Evolutionary conservation across 2,888 invertebrate species (phyloP).

Genomic region (Theodoxus fluviatilis): DNA sequence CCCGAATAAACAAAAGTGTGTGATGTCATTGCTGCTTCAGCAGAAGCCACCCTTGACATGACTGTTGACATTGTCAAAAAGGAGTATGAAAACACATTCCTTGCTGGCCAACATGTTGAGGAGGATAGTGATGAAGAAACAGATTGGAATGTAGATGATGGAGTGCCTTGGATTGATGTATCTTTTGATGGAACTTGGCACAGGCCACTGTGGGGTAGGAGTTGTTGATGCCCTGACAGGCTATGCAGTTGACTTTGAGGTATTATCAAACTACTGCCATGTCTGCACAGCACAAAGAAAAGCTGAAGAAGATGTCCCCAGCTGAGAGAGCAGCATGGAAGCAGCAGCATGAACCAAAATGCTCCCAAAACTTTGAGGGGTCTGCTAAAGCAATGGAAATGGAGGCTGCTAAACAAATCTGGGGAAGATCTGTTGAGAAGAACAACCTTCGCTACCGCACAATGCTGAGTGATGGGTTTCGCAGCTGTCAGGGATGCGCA

Average conservation of each 20-base stretch:
- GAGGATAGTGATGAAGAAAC: background rate
- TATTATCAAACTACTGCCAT: conserved; percentile 6
- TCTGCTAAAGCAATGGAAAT: conserved; percentile 5
- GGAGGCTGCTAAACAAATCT: conserved; percentile 1
- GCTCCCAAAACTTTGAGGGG: background rate
- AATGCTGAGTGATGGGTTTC: conserved; percentile 3
- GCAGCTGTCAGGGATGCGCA: background rate
- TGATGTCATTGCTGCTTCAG: background rate
- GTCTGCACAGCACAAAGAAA: background rate
- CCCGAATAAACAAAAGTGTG: background rate
- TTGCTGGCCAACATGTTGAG: background rate
- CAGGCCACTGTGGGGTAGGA: background rate
- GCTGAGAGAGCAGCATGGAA: background rate
- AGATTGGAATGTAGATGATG: conserved; percentile 2
- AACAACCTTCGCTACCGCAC: background rate
- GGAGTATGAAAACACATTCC: background rate
- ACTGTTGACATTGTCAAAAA: background rate
- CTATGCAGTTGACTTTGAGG: background rate
- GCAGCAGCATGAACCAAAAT: background rate
- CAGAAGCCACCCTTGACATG: too few species aligned
- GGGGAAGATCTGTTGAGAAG: background rate
- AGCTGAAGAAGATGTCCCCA: background rate
- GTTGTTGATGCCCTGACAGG: conserved; percentile 8
- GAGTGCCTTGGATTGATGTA: conserved; percentile 2
- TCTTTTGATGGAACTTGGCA: conserved; percentile 21